These are phyloP conservation scores for Pachydiplax longipennis DNA, from an alignment of 2,888 invertebrate genomes.

Conservation along the genomic window DNA sequence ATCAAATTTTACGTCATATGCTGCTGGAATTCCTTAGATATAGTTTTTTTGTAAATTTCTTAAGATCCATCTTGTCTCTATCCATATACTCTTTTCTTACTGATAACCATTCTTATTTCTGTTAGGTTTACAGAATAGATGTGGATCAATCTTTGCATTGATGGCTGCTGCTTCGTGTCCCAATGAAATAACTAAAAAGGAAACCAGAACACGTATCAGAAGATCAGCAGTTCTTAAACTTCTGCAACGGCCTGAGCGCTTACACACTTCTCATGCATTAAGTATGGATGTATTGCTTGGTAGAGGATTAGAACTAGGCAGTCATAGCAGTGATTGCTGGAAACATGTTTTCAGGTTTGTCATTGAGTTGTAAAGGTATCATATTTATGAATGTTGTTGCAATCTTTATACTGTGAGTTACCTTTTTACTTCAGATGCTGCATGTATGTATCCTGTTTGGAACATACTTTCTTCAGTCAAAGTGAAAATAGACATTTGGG, in stretches of 20 bases:
- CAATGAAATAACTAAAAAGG: slow-evolving; percentile 70
- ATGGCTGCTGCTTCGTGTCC: slow-evolving; percentile 90
- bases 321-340: slow-evolving; percentile 94
- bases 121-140: slow-evolving; percentile 82
- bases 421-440: slow-evolving; percentile 69
- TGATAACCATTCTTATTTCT: neutral
- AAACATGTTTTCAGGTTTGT: slow-evolving; percentile 84
- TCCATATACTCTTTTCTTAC: neutral
- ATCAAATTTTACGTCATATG: too few relatives aligned
- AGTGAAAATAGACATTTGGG: slow-evolving; percentile 67
- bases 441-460: slow-evolving; percentile 89
- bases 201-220: slow-evolving; percentile 49
- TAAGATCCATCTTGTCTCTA: neutral
- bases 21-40: too few relatives aligned
- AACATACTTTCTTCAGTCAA: slow-evolving; percentile 88
- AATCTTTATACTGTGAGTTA: too few relatives aligned
- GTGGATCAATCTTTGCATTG: slow-evolving; percentile 87
- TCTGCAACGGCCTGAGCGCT: slow-evolving; percentile 58
- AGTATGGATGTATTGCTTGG: slow-evolving; percentile 91
- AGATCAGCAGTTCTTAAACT: slow-evolving; percentile 50
- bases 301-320: slow-evolving; percentile 88
- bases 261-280: slow-evolving; percentile 87
- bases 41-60: neutral
- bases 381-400: too few relatives aligned
- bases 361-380: neutral